Percentiles rank a stretch among this genome's conserved stretches.
Conservation (phyloP, 2,888 invertebrate species). For the Pherbina coryleti region DNA sequence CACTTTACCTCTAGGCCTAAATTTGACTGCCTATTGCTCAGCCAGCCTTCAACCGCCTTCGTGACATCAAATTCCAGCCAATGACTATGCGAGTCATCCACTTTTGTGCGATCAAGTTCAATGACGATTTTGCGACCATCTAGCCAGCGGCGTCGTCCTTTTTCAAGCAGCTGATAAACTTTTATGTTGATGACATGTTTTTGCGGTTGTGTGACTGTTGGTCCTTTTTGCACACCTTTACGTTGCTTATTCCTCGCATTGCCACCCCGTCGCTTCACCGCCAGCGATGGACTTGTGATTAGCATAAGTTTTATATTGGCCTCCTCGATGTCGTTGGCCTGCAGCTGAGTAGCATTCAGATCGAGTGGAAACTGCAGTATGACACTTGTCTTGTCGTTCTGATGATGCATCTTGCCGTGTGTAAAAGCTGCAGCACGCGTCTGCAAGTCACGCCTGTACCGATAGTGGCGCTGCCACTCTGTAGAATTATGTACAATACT, state of each 20-base stretch:
- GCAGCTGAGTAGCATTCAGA: slow-evolving; percentile 46
- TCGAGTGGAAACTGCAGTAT: slow-evolving; percentile 55
- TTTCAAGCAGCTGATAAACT: slow-evolving; percentile 60
- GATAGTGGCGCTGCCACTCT: slow-evolving; percentile 39
- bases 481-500: slow-evolving; percentile 56
- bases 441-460: slow-evolving; percentile 6
- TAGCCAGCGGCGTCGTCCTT: slow-evolving; percentile 61
- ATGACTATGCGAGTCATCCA: slow-evolving; percentile 66
- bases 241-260: background rate
- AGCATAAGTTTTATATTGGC: slow-evolving; percentile 64
- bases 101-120: slow-evolving; percentile 53
- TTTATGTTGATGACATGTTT: slow-evolving; percentile 58
- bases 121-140: slow-evolving; percentile 66
- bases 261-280: slow-evolving; percentile 37
- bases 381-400: slow-evolving; percentile 52
- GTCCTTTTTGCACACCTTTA: background rate
- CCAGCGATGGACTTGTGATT: slow-evolving; percentile 59
- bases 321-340: slow-evolving; percentile 60
- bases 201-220: background rate
- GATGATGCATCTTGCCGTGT: background rate
- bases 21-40: slow-evolving; percentile 68
- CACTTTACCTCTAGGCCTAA: slow-evolving; percentile 73
- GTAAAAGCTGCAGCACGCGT: background rate
- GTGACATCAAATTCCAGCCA: slow-evolving; percentile 76
- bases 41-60: slow-evolving; percentile 70